Evolutionary conservation across 1,140 invertebrate species (phyloP).

Genomic region (Lithobius niger): DNA sequence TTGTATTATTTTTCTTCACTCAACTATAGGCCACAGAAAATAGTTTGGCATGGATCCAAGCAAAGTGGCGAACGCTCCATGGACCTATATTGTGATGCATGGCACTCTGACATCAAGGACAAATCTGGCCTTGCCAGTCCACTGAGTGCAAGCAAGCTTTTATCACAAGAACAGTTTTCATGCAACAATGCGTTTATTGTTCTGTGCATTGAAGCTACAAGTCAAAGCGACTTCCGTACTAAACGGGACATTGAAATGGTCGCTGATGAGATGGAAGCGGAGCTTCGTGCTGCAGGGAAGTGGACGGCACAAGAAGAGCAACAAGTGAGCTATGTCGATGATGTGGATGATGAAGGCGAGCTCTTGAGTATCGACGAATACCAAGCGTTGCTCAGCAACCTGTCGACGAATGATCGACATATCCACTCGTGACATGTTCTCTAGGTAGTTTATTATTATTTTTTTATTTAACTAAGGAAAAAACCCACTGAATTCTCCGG

Average conservation of each 20-base stretch:
- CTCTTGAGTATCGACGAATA: too few relatives aligned
- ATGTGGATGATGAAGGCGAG: too few relatives aligned
- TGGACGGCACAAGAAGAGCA: too few relatives aligned
- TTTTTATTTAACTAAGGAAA: too few relatives aligned
- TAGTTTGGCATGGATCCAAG: constrained; percentile 86
- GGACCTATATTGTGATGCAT: constrained; percentile 80
- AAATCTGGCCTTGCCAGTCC: constrained; percentile 67
- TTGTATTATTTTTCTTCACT: constrained; percentile 17
- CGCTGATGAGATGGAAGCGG: constrained; percentile 4
- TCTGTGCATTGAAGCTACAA: constrained; percentile 79
- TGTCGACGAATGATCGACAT: too few relatives aligned
- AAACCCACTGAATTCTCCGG: too few relatives aligned
- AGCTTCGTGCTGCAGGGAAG: too few relatives aligned
- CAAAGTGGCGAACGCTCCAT: constrained; percentile 64
- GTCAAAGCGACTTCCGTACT: constrained; percentile 31
- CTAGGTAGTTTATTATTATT: too few relatives aligned
- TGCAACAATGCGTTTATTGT: constrained; percentile 79
- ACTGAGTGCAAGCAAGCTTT: constrained; percentile 49
- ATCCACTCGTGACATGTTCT: too few relatives aligned
- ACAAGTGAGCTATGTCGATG: too few relatives aligned
- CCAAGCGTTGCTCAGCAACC: too few relatives aligned
- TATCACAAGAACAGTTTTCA: constrained; percentile 56
- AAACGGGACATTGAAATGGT: constrained; percentile 5
- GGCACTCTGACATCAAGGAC: constrained; percentile 59
- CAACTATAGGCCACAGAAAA: constrained; percentile 66